Percentiles rank a stretch among this genome's conserved stretches.
Evolutionary conservation across 2,113 vertebrate species (phyloP).

Genomic region (Mus musculus): DNA sequence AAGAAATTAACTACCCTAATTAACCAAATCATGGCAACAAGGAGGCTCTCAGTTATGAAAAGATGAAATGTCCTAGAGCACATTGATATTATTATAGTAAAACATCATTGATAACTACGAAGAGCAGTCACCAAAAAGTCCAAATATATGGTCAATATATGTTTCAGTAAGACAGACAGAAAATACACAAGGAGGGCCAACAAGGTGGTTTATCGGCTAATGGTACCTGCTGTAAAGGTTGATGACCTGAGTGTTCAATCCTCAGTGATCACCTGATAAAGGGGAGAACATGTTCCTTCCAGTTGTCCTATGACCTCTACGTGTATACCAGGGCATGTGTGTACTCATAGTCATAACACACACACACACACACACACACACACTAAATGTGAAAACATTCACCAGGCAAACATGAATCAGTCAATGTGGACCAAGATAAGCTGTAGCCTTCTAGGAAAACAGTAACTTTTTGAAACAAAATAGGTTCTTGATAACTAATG

Average conservation of each 20-base stretch:
- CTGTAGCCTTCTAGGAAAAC: neutral
- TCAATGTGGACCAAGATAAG: neutral
- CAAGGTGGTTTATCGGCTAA: neutral
- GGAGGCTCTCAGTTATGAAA: neutral
- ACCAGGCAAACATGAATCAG: neutral
- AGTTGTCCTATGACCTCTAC: neutral
- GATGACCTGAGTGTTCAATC: neutral
- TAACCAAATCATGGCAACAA: neutral
- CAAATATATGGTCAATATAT: neutral
- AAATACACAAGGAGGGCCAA: neutral
- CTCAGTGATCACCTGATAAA: neutral
- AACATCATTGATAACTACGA: neutral
- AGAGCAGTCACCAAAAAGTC: neutral
- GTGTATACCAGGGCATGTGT: neutral
- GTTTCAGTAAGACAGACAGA: neutral
- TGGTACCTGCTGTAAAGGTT: neutral
- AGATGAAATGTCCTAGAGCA: neutral
- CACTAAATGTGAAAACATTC: neutral
- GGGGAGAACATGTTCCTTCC: neutral
- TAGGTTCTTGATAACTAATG: neutral
- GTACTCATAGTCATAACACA: neutral
- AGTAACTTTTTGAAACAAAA: slow-evolving; percentile 33
- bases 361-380: neutral
- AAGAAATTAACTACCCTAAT: neutral
- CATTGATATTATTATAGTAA: neutral